These are phyloP conservation scores for Hybognathus amarus DNA, from an alignment of 2,797 vertebrate species.

Conservation along the genomic window DNA sequence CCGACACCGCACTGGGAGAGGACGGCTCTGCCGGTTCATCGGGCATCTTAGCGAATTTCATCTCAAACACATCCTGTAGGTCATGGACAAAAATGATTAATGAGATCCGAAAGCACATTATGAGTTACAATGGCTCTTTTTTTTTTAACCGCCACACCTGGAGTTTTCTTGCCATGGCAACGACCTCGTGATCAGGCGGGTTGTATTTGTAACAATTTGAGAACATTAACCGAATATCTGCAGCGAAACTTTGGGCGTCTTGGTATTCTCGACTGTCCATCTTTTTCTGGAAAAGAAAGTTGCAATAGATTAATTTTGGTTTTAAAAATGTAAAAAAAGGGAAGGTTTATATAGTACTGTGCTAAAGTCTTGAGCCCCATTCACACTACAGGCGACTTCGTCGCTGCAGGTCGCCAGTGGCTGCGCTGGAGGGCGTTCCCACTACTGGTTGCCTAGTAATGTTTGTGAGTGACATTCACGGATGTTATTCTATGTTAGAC, in stretches of 20 bases:
- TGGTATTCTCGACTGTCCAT: slow-evolving; percentile 94
- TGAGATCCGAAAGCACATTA: neutral
- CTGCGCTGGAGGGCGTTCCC: no score
- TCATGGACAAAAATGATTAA: neutral
- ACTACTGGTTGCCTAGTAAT: no score
- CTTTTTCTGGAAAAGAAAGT: slow-evolving; percentile 84
- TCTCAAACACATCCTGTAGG: slow-evolving; percentile 93
- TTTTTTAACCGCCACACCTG: slow-evolving; percentile 64
- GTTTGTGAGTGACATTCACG: no score
- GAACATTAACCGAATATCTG: slow-evolving; percentile 98
- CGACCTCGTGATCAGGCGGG: slow-evolving; percentile 95
- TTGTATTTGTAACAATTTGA: slow-evolving; percentile 99
- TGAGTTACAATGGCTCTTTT: neutral
- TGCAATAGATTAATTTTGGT: neutral
- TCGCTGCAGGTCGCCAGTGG: no score
- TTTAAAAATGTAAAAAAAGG: neutral
- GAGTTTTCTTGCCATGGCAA: slow-evolving; percentile 85
- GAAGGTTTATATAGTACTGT: neutral
- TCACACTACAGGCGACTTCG: no score
- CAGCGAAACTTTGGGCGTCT: slow-evolving; percentile 93
- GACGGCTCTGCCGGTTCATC: slow-evolving; percentile 89
- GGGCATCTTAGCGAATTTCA: slow-evolving; percentile 97
- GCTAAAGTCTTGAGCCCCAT: no score
- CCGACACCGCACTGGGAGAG: slow-evolving; percentile 70
- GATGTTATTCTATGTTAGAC: no score